Evolutionary conservation across 2,797 vertebrate genomes (phyloP), one percentile per base, ranked within the genome.

Genomic region (Falco peregrinus): DNA sequence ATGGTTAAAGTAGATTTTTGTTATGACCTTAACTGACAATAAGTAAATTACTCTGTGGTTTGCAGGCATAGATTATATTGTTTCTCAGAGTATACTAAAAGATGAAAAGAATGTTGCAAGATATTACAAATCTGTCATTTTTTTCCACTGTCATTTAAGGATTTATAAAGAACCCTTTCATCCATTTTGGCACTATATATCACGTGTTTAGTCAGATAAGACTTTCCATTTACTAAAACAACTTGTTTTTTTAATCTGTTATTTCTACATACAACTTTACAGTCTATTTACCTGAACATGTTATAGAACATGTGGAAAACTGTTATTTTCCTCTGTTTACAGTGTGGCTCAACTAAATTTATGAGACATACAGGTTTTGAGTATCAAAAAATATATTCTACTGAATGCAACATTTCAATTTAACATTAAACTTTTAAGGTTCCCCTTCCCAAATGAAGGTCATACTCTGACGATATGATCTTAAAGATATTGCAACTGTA

Each of bases 1-100:
- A 73, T 68, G 84, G 77, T 79, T 95, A 92, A 82, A 76, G 47
- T 71, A 92, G 39, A 59, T 90, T 96, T 96, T 95, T 96, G 82
- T 84, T 93, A 75, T 94, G 93, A 96, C 93, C 94, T 97, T 61
- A 67, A 47, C 80, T 95, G 90, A 91, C 78, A 92, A 86, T 64
- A 4, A 88, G 84, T 89, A 96, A 97, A 96, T 89, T 87, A 73
- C 84, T 95, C 57, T 51, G 37, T 33, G 57, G 64, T 94, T 90
- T 87, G 84, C 60, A 95, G 75, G 76, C 68, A 75, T 43, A 78
- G 88, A 47, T 77, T 77, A 80, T 71, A 84, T 65, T 69, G 50
- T 74, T 90, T 84, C 50, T 39, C 84, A 89, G 81, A 87, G 56
- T 8, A 41, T 18, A 57, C 61, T 57, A 31, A 84, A 83, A 81